A percentile compares a stretch with the other conserved stretches of the same genome.
Conservation (phyloP, 2,888 invertebrate species). For the Seira ritae region DNA sequence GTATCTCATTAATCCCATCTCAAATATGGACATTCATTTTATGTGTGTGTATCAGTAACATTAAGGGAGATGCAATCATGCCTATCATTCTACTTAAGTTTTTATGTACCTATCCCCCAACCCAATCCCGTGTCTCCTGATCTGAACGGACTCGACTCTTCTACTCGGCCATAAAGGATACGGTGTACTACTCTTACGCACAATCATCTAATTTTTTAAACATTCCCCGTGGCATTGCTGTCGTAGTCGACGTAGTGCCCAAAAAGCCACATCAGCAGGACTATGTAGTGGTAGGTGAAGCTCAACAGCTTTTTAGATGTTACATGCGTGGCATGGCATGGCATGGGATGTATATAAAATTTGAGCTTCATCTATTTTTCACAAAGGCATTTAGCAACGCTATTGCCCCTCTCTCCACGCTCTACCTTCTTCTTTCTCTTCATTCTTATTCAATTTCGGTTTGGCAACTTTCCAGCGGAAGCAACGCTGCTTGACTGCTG, state of each 20-base stretch:
- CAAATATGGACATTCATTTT: too few species aligned
- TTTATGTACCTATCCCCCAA: too few species aligned
- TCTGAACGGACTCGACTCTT: not conserved
- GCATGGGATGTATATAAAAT: slow-evolving; percentile 11
- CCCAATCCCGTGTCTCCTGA: not conserved
- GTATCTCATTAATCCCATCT: not conserved
- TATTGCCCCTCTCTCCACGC: slow-evolving; percentile 21
- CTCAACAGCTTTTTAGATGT: slow-evolving; percentile 4
- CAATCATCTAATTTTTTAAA: not conserved
- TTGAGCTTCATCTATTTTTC: slow-evolving; percentile 54
- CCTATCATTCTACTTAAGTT: not conserved
- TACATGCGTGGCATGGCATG: not conserved
- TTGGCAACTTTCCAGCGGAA: slow-evolving; percentile 58
- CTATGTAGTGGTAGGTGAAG: not conserved
- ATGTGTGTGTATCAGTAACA: not conserved
- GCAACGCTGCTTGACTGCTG: slow-evolving; percentile 60
- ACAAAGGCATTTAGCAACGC: slow-evolving; percentile 42
- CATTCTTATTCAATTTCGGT: slow-evolving; percentile 62
- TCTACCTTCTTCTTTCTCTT: slow-evolving; percentile 22
- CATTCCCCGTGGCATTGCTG: too few species aligned
- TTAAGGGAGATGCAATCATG: not conserved
- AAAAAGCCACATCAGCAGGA: not conserved
- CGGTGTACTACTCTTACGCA: not conserved
- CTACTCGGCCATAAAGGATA: not conserved
- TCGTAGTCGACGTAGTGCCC: too few species aligned